phyloP scores from a whole-genome alignment of 2,888 invertebrate species.

The Acanthosepion esculentum region DNA sequence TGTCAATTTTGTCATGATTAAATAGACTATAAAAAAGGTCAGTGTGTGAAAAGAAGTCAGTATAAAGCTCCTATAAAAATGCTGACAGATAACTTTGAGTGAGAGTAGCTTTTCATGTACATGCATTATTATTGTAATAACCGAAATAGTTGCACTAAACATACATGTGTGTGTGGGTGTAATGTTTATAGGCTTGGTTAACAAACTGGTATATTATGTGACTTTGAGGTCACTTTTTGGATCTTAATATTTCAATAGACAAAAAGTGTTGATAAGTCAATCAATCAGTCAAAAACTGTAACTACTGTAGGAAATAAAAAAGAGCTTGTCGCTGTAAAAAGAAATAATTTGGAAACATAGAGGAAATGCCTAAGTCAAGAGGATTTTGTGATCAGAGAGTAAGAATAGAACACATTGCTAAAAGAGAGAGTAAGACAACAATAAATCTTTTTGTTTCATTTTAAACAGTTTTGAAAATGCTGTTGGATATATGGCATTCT shows the following conservation, averaged over 20 bases:
- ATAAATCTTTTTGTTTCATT: not conserved
- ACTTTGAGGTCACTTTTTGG: not conserved
- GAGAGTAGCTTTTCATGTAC: too few relatives aligned
- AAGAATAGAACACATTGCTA: not conserved
- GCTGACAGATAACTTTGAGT: too few relatives aligned
- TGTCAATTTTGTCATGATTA: too few relatives aligned
- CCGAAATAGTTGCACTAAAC: too few relatives aligned
- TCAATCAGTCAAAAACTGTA: not conserved
- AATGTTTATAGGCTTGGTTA: not conserved
- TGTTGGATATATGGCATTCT: too few relatives aligned
- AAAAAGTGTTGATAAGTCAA: not conserved
- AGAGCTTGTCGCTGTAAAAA: not conserved
- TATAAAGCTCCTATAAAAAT: too few relatives aligned
- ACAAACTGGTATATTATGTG: not conserved
- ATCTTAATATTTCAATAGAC: not conserved
- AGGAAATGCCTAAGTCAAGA: not conserved
- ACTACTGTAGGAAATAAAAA: not conserved
- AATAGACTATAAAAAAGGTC: too few relatives aligned
- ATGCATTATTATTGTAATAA: too few relatives aligned
- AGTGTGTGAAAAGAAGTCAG: too few relatives aligned
- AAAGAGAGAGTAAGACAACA: not conserved
- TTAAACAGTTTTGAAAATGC: too few relatives aligned
- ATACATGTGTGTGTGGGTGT: not conserved
- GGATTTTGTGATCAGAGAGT: not conserved
- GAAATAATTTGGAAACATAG: not conserved